phyloP scores from a whole-genome alignment of 92 coral and sea anemone species.

The Porites divaricata region DNA sequence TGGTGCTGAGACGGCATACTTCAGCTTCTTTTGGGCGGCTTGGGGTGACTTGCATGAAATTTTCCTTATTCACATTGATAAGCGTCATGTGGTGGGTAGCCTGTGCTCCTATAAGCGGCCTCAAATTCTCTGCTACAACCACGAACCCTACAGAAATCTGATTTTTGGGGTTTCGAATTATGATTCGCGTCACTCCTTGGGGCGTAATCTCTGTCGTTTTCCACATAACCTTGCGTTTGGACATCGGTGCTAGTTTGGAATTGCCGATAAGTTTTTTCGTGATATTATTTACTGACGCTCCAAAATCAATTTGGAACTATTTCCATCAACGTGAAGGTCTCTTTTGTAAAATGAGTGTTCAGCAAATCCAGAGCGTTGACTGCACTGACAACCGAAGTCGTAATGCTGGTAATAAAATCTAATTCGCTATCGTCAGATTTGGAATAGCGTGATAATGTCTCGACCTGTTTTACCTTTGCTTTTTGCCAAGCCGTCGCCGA shows the following conservation, averaged over 20 bases:
- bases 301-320: conserved; percentile 63
- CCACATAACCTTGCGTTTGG: conserved; percentile 54
- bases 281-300: conserved; percentile 40
- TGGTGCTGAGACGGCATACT: neutral
- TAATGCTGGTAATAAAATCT: conserved; percentile 38
- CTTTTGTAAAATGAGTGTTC: neutral
- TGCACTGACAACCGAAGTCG: neutral
- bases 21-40: neutral
- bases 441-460: conserved; percentile 12
- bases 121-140: conserved; percentile 38
- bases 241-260: conserved; percentile 24
- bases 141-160: conserved; percentile 58
- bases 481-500: conserved; percentile 23
- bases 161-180: conserved; percentile 56
- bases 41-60: conserved; percentile 34
- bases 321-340: conserved; percentile 37
- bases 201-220: conserved; percentile 51
- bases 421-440: conserved; percentile 23
- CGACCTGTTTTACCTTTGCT: neutral
- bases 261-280: conserved; percentile 1
- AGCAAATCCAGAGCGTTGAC: neutral
- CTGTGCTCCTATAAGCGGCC: conserved; percentile 54
- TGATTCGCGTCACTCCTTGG: conserved; percentile 22
- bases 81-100: conserved; percentile 62
- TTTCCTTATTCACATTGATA: conserved; percentile 39